phyloP scores from a whole-genome alignment of 2,113 vertebrate species.

The Festucalex cinctus region DNA sequence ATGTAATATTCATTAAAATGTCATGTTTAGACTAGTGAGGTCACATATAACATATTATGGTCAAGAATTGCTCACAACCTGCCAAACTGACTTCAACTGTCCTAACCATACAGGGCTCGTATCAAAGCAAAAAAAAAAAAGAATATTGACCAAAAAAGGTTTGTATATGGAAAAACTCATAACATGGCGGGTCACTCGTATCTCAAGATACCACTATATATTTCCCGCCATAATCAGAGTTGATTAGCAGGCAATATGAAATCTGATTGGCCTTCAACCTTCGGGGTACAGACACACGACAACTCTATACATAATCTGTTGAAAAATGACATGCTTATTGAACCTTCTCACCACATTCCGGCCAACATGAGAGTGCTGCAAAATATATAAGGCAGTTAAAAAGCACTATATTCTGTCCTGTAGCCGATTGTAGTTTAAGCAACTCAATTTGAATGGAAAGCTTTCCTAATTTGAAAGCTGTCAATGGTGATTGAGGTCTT shows the following conservation, averaged over 20 bases:
- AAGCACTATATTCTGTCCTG: slow-evolving; percentile 35
- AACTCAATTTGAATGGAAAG: slow-evolving; percentile 41
- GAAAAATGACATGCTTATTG: slow-evolving; percentile 44
- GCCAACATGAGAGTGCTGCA: slow-evolving; percentile 21
- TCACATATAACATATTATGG: no score
- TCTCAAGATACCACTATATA: background rate
- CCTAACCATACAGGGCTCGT: no score
- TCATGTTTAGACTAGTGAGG: no score
- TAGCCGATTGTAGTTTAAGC: slow-evolving; percentile 48
- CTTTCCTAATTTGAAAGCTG: slow-evolving; percentile 49
- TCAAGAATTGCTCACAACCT: no score
- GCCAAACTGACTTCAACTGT: no score
- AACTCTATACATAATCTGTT: slow-evolving; percentile 30
- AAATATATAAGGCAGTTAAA: slow-evolving; percentile 46
- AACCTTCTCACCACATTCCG: slow-evolving; percentile 30
- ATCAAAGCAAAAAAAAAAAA: background rate
- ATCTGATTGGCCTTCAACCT: slow-evolving; percentile 35
- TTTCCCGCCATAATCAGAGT: slow-evolving; percentile 1
- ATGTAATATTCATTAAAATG: no score
- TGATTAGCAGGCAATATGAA: slow-evolving; percentile 22
- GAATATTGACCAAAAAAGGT: background rate
- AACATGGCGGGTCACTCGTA: background rate
- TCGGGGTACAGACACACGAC: slow-evolving; percentile 5
- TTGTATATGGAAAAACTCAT: background rate
- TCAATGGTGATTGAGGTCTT: slow-evolving; percentile 55